Evolutionary conservation across 1,140 invertebrate species (phyloP).

Genomic region (Neodiprion lecontei): DNA sequence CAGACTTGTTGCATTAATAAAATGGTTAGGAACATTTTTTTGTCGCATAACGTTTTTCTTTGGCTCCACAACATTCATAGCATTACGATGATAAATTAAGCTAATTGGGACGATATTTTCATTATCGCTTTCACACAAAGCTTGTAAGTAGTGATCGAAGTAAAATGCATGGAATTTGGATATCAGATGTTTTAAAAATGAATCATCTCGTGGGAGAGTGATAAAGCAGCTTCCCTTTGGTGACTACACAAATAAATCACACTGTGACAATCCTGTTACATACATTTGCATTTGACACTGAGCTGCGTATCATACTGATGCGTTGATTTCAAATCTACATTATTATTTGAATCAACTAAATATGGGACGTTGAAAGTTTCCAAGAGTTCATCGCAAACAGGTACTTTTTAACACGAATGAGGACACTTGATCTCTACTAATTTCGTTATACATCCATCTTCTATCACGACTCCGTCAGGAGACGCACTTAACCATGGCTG

Average conservation of each 20-base stretch:
- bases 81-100: no score
- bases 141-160: constrained; percentile 25
- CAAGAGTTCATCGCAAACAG: constrained; percentile 25
- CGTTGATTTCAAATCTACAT: constrained; percentile 26
- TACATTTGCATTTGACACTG: constrained; percentile 37
- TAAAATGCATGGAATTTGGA: constrained; percentile 29
- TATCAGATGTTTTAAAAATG: constrained; percentile 27
- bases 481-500: constrained; percentile 37
- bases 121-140: constrained; percentile 10
- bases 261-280: constrained; percentile 25
- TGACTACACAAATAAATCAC: constrained; percentile 33
- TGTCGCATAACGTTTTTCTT: no score
- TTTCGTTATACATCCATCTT: constrained; percentile 31
- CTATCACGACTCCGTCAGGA: constrained; percentile 34
- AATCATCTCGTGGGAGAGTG: constrained; percentile 22
- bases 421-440: constrained; percentile 40
- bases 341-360: constrained; percentile 26
- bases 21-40: no score
- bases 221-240: constrained; percentile 26
- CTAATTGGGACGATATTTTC: background rate
- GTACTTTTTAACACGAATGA: constrained; percentile 30
- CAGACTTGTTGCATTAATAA: no score
- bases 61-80: no score
- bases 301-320: constrained; percentile 26
- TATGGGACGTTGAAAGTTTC: constrained; percentile 31